A percentile compares a stretch with the other conserved stretches of the same genome.
These are phyloP conservation scores for Meloidogyne hapla DNA, from an alignment of 1,140 invertebrate species.

Conservation along the genomic window DNA sequence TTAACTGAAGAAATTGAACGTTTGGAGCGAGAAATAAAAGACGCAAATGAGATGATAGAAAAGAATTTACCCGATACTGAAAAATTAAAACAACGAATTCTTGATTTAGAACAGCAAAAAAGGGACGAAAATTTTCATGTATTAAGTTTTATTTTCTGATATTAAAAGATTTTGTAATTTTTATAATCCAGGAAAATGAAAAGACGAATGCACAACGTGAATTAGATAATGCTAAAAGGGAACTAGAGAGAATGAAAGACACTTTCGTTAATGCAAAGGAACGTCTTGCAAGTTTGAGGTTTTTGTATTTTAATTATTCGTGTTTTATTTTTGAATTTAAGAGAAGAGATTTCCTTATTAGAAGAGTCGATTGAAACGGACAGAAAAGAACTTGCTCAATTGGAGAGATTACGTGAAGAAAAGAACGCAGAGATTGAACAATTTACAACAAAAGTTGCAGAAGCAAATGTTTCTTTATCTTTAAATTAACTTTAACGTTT, in stretches of 20 bases:
- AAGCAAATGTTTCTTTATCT: constrained; percentile 18
- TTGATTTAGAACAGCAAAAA: constrained; percentile 31
- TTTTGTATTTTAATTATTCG: constrained; percentile 3
- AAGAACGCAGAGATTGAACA: background rate
- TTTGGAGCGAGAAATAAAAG: constrained; percentile 20
- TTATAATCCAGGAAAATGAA: constrained; percentile 40
- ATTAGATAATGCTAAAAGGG: constrained; percentile 44
- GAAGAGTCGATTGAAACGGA: constrained; percentile 33
- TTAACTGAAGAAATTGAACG: constrained; percentile 27
- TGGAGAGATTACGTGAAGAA: constrained; percentile 11
- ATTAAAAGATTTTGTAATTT: background rate
- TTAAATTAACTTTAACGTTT: constrained; percentile 18
- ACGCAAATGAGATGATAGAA: constrained; percentile 17
- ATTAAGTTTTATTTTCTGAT: background rate
- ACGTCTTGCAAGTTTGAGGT: constrained; percentile 28
- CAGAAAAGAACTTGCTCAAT: constrained; percentile 12
- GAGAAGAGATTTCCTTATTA: constrained; percentile 33
- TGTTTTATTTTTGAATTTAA: constrained; percentile 18
- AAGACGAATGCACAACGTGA: constrained; percentile 52
- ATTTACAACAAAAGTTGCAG: background rate
- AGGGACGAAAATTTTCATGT: constrained; percentile 40
- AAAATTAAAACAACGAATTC: constrained; percentile 2
- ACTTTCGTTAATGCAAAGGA: constrained; percentile 40
- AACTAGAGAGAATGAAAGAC: constrained; percentile 45
- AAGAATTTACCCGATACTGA: constrained; percentile 31